Conservation (phyloP, 1,140 invertebrate species). For the Sycobia sp. region DNA sequence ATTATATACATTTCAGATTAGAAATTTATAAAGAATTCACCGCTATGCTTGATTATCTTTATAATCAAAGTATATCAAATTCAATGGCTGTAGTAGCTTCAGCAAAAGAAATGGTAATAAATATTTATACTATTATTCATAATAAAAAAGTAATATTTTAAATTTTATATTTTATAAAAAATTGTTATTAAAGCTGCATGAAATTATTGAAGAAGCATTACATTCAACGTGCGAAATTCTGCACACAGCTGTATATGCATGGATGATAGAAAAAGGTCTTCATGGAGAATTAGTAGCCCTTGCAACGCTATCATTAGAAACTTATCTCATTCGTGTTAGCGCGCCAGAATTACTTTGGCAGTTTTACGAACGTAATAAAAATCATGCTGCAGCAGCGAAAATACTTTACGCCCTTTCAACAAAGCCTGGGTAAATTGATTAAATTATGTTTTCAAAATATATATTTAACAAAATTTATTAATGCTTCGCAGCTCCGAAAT, state of each 20-base stretch:
- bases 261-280: conserved; percentile 83
- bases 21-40: conserved; percentile 89
- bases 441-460: background rate
- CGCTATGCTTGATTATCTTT: conserved; percentile 78
- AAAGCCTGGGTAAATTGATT: conserved; percentile 69
- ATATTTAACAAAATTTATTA: background rate
- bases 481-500: conserved; percentile 64
- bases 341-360: conserved; percentile 93
- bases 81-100: conserved; percentile 44
- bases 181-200: conserved; percentile 50
- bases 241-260: conserved; percentile 90
- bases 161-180: background rate
- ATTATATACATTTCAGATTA: conserved; percentile 67
- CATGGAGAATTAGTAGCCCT: conserved; percentile 79
- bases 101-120: conserved; percentile 54
- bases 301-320: conserved; percentile 79
- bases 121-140: conserved; percentile 23
- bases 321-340: conserved; percentile 74
- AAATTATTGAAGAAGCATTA: conserved; percentile 61
- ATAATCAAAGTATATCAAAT: conserved; percentile 70
- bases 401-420: conserved; percentile 88
- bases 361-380: conserved; percentile 90
- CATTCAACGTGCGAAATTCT: conserved; percentile 81
- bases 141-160: background rate
- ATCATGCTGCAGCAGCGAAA: conserved; percentile 91